Percentiles rank a stretch among this genome's conserved stretches.
Evolutionary conservation across 2,113 vertebrate genomes (phyloP).

Genomic region (Vimba vimba): DNA sequence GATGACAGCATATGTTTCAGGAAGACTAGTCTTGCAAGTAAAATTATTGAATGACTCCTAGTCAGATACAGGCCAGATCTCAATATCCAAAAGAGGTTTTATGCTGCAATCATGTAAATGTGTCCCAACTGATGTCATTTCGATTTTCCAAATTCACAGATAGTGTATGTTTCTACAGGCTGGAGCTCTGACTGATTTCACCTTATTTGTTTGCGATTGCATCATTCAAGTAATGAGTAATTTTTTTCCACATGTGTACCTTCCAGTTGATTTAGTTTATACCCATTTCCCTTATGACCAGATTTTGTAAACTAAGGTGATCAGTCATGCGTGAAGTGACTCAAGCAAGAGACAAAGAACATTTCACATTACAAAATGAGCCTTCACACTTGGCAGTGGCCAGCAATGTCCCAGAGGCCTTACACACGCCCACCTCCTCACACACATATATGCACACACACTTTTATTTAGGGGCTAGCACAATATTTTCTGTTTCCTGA

Average conservation of each 20-base stretch:
- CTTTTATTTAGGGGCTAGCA: conserved; percentile 34
- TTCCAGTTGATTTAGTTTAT: conserved; percentile 27
- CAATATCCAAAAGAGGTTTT: not conserved
- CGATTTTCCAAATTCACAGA: not conserved
- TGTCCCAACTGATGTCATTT: not conserved
- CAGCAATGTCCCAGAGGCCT: conserved; percentile 12
- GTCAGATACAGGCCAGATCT: not conserved
- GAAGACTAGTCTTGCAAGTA: not conserved
- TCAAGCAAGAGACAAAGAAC: conserved; percentile 21
- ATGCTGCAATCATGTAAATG: not conserved
- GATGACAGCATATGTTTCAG: not conserved
- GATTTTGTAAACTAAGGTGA: conserved; percentile 31
- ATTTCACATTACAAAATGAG: conserved; percentile 52
- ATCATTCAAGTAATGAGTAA: conserved; percentile 33
- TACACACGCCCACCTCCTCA: conserved; percentile 8
- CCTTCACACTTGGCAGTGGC: conserved; percentile 29
- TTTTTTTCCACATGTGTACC: conserved; percentile 20
- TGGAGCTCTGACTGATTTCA: conserved; percentile 22
- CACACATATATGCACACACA: conserved; percentile 3
- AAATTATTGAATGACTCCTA: not conserved
- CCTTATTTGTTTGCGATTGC: conserved; percentile 19
- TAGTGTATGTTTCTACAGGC: conserved; percentile 28
- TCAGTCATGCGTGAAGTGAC: conserved; percentile 26
- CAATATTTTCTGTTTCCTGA: conserved; percentile 69
- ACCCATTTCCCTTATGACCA: conserved; percentile 39